These are phyloP conservation scores for Lithophane leautieri DNA, from an alignment of 2,888 invertebrate genomes.

Conservation along the genomic window DNA sequence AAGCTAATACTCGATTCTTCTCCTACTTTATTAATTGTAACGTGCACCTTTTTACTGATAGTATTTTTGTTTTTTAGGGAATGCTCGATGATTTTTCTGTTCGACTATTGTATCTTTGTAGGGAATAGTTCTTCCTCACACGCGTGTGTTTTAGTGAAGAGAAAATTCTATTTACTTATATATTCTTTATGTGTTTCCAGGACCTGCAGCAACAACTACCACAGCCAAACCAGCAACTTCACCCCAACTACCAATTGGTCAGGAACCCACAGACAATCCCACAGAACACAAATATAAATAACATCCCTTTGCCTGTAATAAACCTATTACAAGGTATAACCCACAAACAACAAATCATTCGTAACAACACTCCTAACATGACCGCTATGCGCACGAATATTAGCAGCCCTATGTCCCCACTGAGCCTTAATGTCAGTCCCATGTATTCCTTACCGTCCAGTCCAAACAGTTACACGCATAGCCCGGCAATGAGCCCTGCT, in stretches of 20 bases:
- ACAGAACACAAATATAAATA: constrained; percentile 69
- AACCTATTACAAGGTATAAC: constrained; percentile 78
- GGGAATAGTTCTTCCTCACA: not conserved
- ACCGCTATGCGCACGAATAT: constrained; percentile 68
- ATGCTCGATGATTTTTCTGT: not conserved
- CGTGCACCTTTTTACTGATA: constrained; percentile 72
- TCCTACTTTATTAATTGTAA: constrained; percentile 15
- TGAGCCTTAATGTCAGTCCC: constrained; percentile 83
- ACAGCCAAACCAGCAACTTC: constrained; percentile 70
- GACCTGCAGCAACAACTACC: constrained; percentile 74
- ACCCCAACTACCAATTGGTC: constrained; percentile 75
- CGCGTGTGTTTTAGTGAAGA: not conserved
- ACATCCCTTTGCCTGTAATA: constrained; percentile 79
- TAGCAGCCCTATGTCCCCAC: constrained; percentile 80
- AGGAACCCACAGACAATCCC: constrained; percentile 70
- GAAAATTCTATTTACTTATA: constrained; percentile 48
- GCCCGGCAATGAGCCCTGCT: constrained; percentile 84
- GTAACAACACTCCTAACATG: constrained; percentile 69
- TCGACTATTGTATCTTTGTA: not conserved
- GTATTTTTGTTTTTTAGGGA: not conserved
- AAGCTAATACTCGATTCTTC: constrained; percentile 76
- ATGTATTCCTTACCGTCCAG: constrained; percentile 84
- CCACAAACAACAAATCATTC: constrained; percentile 72
- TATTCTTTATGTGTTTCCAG: constrained; percentile 76
- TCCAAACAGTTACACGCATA: constrained; percentile 83